These are phyloP conservation scores for Lichenostomus cassidix DNA, from an alignment of 2,113 vertebrate genomes.

Conservation along the genomic window DNA sequence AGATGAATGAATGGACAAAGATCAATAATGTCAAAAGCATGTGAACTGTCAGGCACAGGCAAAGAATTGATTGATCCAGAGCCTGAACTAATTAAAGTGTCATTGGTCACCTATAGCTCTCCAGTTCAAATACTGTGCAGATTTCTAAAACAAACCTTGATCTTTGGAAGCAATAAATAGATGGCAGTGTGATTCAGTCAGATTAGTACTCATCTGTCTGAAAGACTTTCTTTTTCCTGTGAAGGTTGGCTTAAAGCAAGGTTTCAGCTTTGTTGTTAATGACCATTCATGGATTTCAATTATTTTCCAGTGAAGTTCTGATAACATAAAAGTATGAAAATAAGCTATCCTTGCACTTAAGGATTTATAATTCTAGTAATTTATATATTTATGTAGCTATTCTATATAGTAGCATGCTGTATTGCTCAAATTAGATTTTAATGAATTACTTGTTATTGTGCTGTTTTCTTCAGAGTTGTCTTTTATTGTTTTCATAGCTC, in stretches of 20 bases:
- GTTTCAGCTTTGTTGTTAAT: background rate
- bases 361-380: background rate
- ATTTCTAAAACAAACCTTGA: constrained; percentile 16
- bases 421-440: background rate
- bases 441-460: background rate
- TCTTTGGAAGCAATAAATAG: constrained; percentile 36
- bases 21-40: constrained; percentile 43
- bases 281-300: background rate
- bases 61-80: constrained; percentile 43
- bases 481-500: background rate
- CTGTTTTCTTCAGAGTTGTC: background rate
- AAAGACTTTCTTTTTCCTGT: background rate
- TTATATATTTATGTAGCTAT: background rate
- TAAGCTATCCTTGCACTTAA: background rate
- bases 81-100: constrained; percentile 57
- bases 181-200: constrained; percentile 7
- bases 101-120: constrained; percentile 32
- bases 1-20: constrained; percentile 40
- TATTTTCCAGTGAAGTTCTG: background rate
- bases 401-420: background rate
- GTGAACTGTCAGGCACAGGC: background rate
- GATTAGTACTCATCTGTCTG: background rate
- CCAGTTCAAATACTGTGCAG: constrained; percentile 9
- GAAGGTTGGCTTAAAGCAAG: background rate
- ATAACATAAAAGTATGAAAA: background rate